phyloP scores from a whole-genome alignment of 2,797 vertebrate species.

The Acipenser ruthenus region DNA sequence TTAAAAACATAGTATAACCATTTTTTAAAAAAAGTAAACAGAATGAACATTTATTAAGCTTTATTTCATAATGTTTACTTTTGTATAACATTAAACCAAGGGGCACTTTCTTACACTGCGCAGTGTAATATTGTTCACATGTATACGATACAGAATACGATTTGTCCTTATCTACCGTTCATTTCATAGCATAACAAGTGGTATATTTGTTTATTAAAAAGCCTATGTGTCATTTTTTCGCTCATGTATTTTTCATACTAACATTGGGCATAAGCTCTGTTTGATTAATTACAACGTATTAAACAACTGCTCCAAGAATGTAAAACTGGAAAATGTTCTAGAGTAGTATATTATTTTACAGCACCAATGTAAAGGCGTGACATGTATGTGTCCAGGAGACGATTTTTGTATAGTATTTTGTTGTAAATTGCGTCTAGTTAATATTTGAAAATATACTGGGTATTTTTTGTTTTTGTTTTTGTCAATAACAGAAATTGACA shows the following conservation, averaged over 20 bases:
- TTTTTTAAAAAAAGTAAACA: no score
- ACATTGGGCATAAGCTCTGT: background rate
- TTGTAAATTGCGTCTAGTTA: conserved; percentile 97
- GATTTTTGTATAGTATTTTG: conserved; percentile 98
- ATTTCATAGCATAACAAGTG: conserved; percentile 22
- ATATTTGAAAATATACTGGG: conserved; percentile 95
- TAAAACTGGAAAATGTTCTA: conserved; percentile 77
- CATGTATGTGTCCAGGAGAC: conserved; percentile 89
- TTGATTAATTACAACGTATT: background rate
- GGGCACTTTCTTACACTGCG: no score
- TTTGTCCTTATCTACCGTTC: conserved; percentile 32
- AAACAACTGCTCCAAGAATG: conserved; percentile 55
- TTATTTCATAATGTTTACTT: no score
- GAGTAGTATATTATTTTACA: conserved; percentile 73
- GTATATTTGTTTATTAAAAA: conserved; percentile 31
- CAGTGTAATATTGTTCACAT: no score
- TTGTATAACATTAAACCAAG: no score
- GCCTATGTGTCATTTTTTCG: conserved; percentile 5
- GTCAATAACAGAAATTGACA: conserved; percentile 58
- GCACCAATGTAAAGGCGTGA: conserved; percentile 77
- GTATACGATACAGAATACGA: background rate
- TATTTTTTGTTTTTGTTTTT: conserved; percentile 76
- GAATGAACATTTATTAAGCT: no score
- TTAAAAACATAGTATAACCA: no score
- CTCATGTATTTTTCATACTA: background rate